phyloP scores from a whole-genome alignment of 2,113 vertebrate genomes.

The Rynchops niger region DNA sequence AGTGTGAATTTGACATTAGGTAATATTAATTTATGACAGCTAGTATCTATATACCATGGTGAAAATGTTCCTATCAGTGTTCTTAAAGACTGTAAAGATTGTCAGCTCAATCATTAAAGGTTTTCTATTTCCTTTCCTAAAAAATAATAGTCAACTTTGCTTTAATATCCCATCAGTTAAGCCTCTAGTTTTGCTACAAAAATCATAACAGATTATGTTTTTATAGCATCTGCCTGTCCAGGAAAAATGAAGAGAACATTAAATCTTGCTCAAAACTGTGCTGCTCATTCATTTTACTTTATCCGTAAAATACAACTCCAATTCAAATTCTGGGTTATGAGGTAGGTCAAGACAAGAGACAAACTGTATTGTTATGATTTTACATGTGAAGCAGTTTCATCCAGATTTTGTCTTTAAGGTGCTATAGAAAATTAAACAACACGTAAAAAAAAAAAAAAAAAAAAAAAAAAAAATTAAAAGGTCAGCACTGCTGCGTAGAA shows the following conservation, averaged over 20 bases:
- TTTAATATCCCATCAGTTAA: constrained; percentile 11
- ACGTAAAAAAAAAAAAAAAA: too few species aligned
- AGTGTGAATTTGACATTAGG: neutral
- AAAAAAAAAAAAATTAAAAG: neutral
- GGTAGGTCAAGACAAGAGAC: neutral
- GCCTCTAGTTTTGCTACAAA: neutral
- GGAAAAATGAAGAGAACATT: neutral
- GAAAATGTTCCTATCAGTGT: constrained; percentile 5
- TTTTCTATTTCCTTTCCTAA: neutral
- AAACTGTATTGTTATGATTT: neutral
- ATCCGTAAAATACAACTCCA: neutral
- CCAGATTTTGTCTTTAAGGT: neutral
- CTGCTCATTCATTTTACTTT: constrained; percentile 17
- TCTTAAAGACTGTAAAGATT: constrained; percentile 13
- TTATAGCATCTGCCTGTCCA: neutral
- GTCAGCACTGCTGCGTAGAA: neutral
- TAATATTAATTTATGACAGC: constrained; percentile 11
- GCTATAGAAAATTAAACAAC: neutral
- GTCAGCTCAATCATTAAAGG: neutral
- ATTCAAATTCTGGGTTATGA: neutral
- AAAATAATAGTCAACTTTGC: neutral
- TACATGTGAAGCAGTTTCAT: neutral
- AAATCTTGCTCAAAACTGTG: neutral
- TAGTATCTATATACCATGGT: neutral
- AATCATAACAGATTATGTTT: neutral